Evolutionary conservation across 2,797 vertebrate genomes (phyloP).

Genomic region (Acomys russatus): DNA sequence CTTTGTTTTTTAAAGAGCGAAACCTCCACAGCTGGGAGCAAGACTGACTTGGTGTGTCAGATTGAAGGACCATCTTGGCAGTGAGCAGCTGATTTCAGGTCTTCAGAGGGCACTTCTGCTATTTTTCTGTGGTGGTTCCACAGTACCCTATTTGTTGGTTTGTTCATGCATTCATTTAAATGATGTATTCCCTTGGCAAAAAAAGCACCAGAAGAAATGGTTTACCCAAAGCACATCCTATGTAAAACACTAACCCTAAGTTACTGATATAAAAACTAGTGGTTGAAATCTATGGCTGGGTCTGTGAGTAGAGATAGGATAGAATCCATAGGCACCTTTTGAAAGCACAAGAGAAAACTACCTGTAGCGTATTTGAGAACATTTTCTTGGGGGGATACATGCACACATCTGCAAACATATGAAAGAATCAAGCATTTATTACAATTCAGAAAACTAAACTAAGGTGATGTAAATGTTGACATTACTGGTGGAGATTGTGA

Average conservation of each 20-base stretch:
- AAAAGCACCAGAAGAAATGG: neutral
- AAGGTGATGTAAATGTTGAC: neutral
- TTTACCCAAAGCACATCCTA: neutral
- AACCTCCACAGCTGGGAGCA: accelerated
- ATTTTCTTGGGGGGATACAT: neutral
- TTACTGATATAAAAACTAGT: neutral
- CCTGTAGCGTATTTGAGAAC: conserved; percentile 10
- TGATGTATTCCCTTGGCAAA: neutral
- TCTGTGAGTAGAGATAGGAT: neutral
- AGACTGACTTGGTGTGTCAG: neutral
- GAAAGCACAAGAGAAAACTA: neutral
- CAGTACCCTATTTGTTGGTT: neutral
- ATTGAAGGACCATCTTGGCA: neutral
- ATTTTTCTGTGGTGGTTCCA: neutral
- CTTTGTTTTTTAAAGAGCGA: neutral
- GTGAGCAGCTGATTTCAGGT: neutral
- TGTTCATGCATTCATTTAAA: neutral
- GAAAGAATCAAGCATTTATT: neutral
- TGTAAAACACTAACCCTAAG: neutral
- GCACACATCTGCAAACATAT: neutral
- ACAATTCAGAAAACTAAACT: neutral
- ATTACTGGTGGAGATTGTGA: neutral
- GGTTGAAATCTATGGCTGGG: neutral
- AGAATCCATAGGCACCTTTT: neutral
- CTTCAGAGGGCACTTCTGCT: too few relatives aligned